Percentiles rank a stretch among this genome's conserved stretches.
These are phyloP conservation scores for Calephelis perditalis DNA, from an alignment of 2,888 invertebrate species.

Conservation along the genomic window DNA sequence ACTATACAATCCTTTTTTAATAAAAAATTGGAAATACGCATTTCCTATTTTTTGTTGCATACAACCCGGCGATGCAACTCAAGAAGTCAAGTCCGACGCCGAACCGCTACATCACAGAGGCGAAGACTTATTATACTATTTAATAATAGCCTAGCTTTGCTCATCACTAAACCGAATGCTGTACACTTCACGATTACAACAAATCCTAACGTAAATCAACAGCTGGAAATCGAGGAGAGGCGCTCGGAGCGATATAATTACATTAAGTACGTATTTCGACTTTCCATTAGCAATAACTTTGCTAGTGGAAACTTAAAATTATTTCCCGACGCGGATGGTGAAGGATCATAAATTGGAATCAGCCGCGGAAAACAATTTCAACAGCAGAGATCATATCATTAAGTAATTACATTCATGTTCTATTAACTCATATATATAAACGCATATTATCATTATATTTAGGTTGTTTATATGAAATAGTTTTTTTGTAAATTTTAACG, in stretches of 20 bases:
- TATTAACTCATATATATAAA: neutral
- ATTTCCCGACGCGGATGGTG: conserved; percentile 26
- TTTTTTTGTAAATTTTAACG: too few species aligned
- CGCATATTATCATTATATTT: neutral
- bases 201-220: conserved; percentile 37
- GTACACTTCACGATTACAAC: conserved; percentile 29
- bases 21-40: too few species aligned
- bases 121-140: too few species aligned
- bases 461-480: neutral
- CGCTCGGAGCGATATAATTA: conserved; percentile 47
- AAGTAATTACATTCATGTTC: neutral
- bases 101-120: too few species aligned
- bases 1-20: too few species aligned
- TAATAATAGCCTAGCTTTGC: too few species aligned
- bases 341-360: conserved; percentile 17
- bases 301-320: conserved; percentile 37
- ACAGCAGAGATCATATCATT: neutral
- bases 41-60: too few species aligned
- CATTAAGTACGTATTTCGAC: conserved; percentile 47
- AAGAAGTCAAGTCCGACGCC: too few species aligned
- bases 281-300: conserved; percentile 70
- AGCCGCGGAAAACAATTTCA: conserved; percentile 3
- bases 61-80: too few species aligned
- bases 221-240: conserved; percentile 37
- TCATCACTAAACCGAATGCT: conserved; percentile 7